Percentiles rank a stretch among this genome's conserved stretches.
Conservation (phyloP, 2,888 invertebrate species). For the Leptopterna dolabrata region DNA sequence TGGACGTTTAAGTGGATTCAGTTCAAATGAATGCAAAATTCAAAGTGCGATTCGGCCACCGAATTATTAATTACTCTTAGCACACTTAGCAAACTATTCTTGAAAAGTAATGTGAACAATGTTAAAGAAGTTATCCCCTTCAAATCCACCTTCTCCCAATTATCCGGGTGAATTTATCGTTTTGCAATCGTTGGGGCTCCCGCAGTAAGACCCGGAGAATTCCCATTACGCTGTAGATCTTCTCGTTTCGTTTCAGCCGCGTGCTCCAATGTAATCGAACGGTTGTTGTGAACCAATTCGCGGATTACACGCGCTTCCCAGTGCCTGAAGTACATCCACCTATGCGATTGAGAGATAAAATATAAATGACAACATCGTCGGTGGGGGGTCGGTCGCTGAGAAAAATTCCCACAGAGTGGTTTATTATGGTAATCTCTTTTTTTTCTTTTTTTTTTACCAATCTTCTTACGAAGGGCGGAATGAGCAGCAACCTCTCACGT, state of each 20-base stretch:
- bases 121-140: neutral
- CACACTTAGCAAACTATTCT: too few species aligned
- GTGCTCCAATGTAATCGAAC: neutral
- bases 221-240: neutral
- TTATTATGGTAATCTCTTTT: neutral
- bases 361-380: neutral
- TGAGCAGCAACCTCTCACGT: neutral
- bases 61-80: too few species aligned
- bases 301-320: neutral
- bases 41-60: too few species aligned
- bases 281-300: neutral
- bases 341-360: neutral
- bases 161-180: neutral
- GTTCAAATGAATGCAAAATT: too few species aligned
- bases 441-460: neutral
- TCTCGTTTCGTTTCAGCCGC: neutral
- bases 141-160: neutral
- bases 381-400: neutral
- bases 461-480: neutral
- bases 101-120: too few species aligned
- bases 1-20: too few species aligned
- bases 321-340: neutral
- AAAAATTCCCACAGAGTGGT: neutral
- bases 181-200: neutral
- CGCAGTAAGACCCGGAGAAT: neutral